Conservation (phyloP, 2,113 vertebrate genomes). For the Poecilia latipinna region DNA sequence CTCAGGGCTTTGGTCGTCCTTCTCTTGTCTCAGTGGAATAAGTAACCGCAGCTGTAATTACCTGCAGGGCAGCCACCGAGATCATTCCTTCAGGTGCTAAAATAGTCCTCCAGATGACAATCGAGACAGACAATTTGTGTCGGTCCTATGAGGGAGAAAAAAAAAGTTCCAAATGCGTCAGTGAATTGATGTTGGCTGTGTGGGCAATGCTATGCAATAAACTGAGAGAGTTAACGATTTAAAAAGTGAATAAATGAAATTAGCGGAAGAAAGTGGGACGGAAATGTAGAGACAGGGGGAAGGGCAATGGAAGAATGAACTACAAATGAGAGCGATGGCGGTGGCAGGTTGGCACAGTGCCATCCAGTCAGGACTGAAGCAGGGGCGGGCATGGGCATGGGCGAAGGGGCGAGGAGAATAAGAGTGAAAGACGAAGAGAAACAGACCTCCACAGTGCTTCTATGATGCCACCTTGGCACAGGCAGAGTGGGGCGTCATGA, state of each 20-base stretch:
- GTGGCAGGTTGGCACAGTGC: conserved; percentile 82
- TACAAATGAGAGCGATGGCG: conserved; percentile 80
- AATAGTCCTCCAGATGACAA: conserved; percentile 52
- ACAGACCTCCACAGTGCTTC: conserved; percentile 69
- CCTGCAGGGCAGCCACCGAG: conserved; percentile 40
- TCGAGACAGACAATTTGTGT: background rate
- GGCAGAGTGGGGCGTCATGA: conserved; percentile 37
- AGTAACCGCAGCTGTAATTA: conserved; percentile 71
- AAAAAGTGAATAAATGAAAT: conserved; percentile 59
- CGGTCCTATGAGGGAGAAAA: background rate
- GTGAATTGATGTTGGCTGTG: conserved; percentile 1
- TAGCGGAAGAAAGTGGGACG: conserved; percentile 59
- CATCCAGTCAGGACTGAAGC: conserved; percentile 81
- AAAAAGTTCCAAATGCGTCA: conserved; percentile 13
- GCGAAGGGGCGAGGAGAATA: conserved; percentile 72
- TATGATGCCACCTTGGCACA: conserved; percentile 74
- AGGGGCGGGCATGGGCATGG: conserved; percentile 78
- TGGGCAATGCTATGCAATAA: conserved; percentile 11
- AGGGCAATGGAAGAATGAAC: conserved; percentile 76
- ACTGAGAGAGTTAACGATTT: conserved; percentile 31
- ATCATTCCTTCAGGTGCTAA: conserved; percentile 70
- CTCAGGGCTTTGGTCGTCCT: conserved; percentile 56
- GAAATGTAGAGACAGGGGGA: conserved; percentile 72
- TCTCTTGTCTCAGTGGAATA: conserved; percentile 72
- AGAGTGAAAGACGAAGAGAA: conserved; percentile 74